Conservation (phyloP, 2,797 vertebrate species). For the Sciaenops ocellatus region DNA sequence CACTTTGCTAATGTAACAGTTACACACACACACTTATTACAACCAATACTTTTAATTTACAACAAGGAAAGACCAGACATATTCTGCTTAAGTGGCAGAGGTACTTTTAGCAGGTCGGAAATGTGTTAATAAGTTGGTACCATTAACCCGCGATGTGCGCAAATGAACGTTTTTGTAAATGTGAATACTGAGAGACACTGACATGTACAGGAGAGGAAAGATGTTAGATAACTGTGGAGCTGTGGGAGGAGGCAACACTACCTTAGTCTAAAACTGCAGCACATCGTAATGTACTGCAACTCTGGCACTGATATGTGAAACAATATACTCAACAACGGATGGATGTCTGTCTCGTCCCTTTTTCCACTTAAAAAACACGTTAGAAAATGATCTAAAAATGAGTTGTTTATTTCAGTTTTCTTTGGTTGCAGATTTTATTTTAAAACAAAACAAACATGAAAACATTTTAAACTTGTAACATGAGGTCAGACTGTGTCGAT, state of each 20-base stretch:
- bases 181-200: constrained; percentile 57
- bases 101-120: constrained; percentile 44
- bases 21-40: constrained; percentile 24
- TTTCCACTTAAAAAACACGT: too few species aligned
- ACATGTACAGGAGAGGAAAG: constrained; percentile 33
- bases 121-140: constrained; percentile 52
- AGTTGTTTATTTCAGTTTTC: too few species aligned
- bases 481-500: too few species aligned
- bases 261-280: constrained; percentile 46
- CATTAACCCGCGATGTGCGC: constrained; percentile 64
- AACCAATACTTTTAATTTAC: constrained; percentile 18
- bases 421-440: too few species aligned
- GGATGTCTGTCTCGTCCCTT: too few species aligned
- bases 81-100: constrained; percentile 28
- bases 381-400: too few species aligned
- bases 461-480: too few species aligned
- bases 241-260: constrained; percentile 58
- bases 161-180: constrained; percentile 58
- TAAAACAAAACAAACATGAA: too few species aligned
- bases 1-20: constrained; percentile 35
- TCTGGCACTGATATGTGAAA: constrained; percentile 53
- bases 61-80: constrained; percentile 38
- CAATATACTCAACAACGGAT: constrained; percentile 47
- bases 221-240: constrained; percentile 22
- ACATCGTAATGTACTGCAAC: constrained; percentile 48